A percentile compares a stretch with the other conserved stretches of the same genome.
Evolutionary conservation across 2,888 invertebrate genomes (phyloP).

Genomic region (Eueremaeus valkanovi): DNA sequence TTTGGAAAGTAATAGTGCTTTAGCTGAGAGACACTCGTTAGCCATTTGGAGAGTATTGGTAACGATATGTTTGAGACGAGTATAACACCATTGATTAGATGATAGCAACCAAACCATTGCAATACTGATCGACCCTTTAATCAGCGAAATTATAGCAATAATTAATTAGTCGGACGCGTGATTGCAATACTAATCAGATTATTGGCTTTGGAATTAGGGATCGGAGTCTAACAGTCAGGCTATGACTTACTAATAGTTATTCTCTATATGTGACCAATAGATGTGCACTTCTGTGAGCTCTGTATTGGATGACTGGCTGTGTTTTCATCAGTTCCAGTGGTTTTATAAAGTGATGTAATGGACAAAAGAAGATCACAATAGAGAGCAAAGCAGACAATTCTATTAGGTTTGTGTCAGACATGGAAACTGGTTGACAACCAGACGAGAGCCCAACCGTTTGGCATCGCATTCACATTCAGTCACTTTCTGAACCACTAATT

Average conservation of each 20-base stretch:
- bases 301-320: too few relatives aligned
- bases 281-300: too few relatives aligned
- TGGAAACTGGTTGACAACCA: constrained; percentile 11
- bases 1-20: too few relatives aligned
- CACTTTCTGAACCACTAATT: constrained; percentile 59
- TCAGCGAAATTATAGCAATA: neutral
- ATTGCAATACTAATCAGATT: constrained; percentile 2
- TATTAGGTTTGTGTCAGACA: neutral
- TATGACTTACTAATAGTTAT: neutral
- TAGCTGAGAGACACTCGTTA: neutral
- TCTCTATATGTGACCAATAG: too few relatives aligned
- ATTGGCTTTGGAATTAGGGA: neutral
- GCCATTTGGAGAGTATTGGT: neutral
- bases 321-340: neutral
- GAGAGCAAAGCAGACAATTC: neutral
- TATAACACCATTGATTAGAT: neutral
- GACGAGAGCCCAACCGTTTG: neutral
- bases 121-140: neutral
- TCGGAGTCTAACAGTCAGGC: neutral
- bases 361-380: constrained; percentile 1
- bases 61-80: neutral
- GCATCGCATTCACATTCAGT: constrained; percentile 8
- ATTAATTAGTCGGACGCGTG: constrained; percentile 7
- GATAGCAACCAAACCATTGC: neutral
- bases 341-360: constrained; percentile 6